Conservation (phyloP, 2,113 vertebrate genomes). For the Cyanoderma ruficeps region DNA sequence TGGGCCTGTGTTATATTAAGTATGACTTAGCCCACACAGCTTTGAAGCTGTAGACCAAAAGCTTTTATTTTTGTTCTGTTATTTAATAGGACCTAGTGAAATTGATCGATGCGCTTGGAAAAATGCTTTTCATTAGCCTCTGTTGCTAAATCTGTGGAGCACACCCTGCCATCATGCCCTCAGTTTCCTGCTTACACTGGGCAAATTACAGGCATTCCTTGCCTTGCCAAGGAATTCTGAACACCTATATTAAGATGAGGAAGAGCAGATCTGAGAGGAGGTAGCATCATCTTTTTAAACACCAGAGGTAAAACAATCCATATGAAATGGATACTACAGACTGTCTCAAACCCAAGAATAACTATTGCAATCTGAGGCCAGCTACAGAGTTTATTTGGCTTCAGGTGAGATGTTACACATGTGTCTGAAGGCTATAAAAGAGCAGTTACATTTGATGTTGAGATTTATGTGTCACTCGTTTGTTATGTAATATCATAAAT, state of each 20-base stretch:
- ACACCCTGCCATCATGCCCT: not conserved
- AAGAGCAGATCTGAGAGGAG: not conserved
- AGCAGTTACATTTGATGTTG: not conserved
- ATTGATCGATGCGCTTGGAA: not conserved
- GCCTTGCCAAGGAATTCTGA: not conserved
- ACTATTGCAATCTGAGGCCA: not conserved
- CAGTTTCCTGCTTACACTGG: not conserved
- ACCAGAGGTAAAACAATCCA: not conserved
- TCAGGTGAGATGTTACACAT: not conserved
- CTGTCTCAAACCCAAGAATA: not conserved
- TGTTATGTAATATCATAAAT: not conserved
- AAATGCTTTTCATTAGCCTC: slow-evolving; percentile 40
- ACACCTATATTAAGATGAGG: not conserved
- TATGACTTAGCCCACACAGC: not conserved
- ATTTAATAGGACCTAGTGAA: slow-evolving; percentile 38
- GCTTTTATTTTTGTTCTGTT: slow-evolving; percentile 34
- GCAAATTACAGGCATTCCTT: not conserved
- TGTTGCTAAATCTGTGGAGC: not conserved
- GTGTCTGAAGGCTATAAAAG: not conserved
- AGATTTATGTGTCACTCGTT: not conserved
- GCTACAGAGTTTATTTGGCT: not conserved
- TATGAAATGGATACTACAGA: not conserved
- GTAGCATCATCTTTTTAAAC: not conserved
- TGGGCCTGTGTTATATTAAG: slow-evolving; percentile 33
- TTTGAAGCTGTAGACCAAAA: slow-evolving; percentile 53